Conservation (phyloP, 2,113 vertebrate genomes). For the Percopsis transmontana region DNA sequence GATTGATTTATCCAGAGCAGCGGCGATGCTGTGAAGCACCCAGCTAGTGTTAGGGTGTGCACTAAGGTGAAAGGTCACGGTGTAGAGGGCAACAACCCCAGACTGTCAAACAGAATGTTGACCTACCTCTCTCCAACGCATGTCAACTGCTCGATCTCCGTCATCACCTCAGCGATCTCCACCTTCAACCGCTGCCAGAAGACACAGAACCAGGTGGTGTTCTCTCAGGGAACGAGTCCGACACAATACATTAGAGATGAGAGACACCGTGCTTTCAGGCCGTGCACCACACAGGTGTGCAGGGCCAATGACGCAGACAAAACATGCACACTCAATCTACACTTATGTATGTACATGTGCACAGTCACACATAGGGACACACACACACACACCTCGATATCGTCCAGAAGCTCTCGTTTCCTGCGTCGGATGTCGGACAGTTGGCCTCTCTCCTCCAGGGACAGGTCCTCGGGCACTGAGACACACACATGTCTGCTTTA, state of each 20-base stretch:
- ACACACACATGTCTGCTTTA: too few relatives aligned
- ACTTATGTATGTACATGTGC: neutral
- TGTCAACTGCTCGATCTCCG: conserved; percentile 95
- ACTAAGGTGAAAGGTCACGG: too few relatives aligned
- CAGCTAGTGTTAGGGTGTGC: neutral
- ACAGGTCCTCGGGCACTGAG: conserved; percentile 94
- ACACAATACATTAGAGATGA: too few relatives aligned
- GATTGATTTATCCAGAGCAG: conserved; percentile 14
- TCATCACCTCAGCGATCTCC: conserved; percentile 98
- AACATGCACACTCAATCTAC: neutral
- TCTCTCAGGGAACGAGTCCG: neutral
- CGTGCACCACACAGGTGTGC: too few relatives aligned
- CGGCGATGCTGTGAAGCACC: neutral
- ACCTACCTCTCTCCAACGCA: conserved; percentile 92
- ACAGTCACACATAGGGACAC: conserved; percentile 10
- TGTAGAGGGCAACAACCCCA: too few relatives aligned
- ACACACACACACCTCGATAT: conserved; percentile 87
- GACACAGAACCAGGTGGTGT: neutral
- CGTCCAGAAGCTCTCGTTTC: conserved; percentile 95
- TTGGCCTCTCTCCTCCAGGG: conserved; percentile 92
- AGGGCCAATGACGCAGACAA: neutral
- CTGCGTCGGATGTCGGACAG: conserved; percentile 93
- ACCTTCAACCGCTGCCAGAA: conserved; percentile 90
- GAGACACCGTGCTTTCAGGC: too few relatives aligned
- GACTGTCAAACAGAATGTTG: too few relatives aligned